Conservation (phyloP, 1,140 invertebrate genomes). For the Drosophila neocordata region DNA sequence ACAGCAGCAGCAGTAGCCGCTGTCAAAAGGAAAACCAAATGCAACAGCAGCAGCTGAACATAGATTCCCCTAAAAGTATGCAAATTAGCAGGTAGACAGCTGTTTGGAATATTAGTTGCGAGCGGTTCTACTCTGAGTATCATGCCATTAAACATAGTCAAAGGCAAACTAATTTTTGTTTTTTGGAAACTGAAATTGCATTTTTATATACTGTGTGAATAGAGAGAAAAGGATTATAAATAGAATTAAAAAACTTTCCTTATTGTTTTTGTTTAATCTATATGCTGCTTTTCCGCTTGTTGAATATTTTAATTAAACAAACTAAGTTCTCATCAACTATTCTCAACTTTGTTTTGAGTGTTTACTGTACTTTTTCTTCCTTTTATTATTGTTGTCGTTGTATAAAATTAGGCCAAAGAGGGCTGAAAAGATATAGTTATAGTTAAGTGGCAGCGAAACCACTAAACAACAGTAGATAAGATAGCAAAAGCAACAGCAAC, state of each 20-base stretch:
- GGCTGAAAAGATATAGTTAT: background rate
- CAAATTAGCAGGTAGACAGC: constrained; percentile 8
- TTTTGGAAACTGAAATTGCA: background rate
- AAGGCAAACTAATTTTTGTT: too few species aligned
- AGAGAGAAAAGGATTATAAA: background rate
- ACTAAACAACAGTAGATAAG: constrained; percentile 27
- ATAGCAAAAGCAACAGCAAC: too few species aligned
- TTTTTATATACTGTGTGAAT: background rate
- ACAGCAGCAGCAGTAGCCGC: constrained; percentile 9
- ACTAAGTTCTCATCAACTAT: background rate
- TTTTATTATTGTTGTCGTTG: background rate
- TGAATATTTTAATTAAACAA: background rate
- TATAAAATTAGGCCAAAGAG: background rate
- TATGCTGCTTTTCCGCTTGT: background rate
- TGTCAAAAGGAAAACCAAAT: constrained; percentile 2
- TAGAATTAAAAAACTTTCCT: background rate
- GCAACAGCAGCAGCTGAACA: constrained; percentile 13
- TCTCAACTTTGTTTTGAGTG: background rate
- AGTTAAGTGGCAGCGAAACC: constrained; percentile 56
- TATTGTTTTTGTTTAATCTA: background rate
- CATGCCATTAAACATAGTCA: too few species aligned
- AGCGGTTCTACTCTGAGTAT: too few species aligned
- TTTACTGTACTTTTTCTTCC: constrained; percentile 22
- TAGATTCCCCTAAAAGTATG: background rate
- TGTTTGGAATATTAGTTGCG: background rate